phyloP scores from a whole-genome alignment of 2,888 invertebrate species.

The Anthophora plumipes region DNA sequence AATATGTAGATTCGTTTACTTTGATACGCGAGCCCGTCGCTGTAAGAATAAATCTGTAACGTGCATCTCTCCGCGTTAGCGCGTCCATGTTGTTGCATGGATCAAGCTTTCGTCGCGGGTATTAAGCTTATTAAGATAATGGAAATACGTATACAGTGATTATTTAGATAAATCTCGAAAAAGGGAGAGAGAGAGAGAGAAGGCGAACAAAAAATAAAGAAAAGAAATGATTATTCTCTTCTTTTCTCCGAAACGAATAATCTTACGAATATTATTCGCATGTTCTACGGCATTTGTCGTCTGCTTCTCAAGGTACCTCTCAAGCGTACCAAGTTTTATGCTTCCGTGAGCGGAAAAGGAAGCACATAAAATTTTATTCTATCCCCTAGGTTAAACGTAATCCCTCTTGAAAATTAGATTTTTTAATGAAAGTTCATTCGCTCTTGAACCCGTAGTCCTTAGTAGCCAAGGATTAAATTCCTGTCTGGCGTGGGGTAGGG shows the following conservation, averaged over 20 bases:
- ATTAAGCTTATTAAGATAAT: too few species aligned
- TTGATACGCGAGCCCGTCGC: slow-evolving; percentile 22
- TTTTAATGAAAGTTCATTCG: slow-evolving; percentile 74
- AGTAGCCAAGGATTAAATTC: slow-evolving; percentile 67
- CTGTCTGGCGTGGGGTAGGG: slow-evolving; percentile 49
- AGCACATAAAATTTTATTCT: slow-evolving; percentile 69
- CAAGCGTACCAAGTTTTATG: slow-evolving; percentile 61
- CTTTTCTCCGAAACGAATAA: background rate
- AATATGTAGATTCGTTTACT: slow-evolving; percentile 65
- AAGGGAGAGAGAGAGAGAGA: too few species aligned
- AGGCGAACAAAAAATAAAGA: background rate
- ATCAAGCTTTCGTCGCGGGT: too few species aligned
- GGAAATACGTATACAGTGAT: too few species aligned
- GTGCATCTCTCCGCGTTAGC: background rate
- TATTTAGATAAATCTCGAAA: too few species aligned
- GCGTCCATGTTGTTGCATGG: background rate
- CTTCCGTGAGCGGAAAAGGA: slow-evolving; percentile 64
- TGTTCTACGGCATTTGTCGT: slow-evolving; percentile 16
- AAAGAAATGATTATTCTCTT: background rate
- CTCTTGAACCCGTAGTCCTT: slow-evolving; percentile 56
- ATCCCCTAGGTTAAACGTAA: slow-evolving; percentile 65
- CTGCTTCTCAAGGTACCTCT: slow-evolving; percentile 18
- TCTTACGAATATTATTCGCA: slow-evolving; percentile 8
- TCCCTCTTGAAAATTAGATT: slow-evolving; percentile 72
- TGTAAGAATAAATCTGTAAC: slow-evolving; percentile 41